phyloP scores from a whole-genome alignment of 1,140 invertebrate species.

The Eupristina koningsbergeri region DNA sequence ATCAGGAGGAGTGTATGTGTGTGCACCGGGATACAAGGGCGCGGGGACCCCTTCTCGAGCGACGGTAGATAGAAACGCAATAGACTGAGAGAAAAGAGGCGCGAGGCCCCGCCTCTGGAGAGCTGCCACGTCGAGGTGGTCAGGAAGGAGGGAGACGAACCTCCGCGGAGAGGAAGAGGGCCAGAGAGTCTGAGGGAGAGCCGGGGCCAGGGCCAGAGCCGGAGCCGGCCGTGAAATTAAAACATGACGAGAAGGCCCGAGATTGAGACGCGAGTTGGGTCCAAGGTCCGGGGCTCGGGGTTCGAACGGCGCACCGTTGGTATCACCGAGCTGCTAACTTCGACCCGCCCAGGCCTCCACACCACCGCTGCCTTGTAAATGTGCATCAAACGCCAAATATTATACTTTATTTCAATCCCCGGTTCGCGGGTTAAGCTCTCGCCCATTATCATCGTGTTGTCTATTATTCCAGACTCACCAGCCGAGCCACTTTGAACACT shows the following conservation, averaged over 20 bases:
- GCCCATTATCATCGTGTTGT: background rate
- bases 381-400: conserved; percentile 15
- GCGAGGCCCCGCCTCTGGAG: conserved; percentile 39
- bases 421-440: too few relatives aligned
- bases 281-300: conserved; percentile 54
- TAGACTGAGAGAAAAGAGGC: conserved; percentile 12
- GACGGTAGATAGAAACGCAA: conserved; percentile 1
- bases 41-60: background rate
- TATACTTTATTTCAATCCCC: background rate
- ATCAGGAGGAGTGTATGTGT: conserved; percentile 5
- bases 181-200: conserved; percentile 55
- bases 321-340: background rate
- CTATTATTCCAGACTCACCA: background rate
- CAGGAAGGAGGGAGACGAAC: background rate
- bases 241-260: conserved; percentile 67
- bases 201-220: conserved; percentile 24
- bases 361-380: background rate
- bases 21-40: background rate
- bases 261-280: conserved; percentile 63
- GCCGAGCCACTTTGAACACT: too few relatives aligned
- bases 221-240: conserved; percentile 69
- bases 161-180: conserved; percentile 39
- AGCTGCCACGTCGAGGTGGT: conserved; percentile 26
- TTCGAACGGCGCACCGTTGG: conserved; percentile 4
- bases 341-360: background rate